These are phyloP conservation scores for Formica selysi DNA, from an alignment of 1,140 invertebrate species.

Conservation along the genomic window DNA sequence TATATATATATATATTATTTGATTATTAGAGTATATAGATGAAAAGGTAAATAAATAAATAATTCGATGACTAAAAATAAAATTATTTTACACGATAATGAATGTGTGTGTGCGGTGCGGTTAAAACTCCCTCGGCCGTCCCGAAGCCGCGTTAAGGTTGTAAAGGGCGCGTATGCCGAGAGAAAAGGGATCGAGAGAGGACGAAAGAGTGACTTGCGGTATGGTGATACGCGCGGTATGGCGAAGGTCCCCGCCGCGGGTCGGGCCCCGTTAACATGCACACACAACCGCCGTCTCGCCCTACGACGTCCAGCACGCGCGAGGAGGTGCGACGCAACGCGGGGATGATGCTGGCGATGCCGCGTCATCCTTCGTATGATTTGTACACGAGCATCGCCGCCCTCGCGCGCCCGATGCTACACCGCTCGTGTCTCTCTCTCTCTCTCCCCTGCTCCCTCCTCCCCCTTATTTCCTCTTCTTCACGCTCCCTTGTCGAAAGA, in stretches of 20 bases:
- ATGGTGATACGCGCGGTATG: conserved; percentile 79
- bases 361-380: conserved; percentile 84
- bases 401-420: conserved; percentile 73
- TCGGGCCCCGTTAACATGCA: conserved; percentile 73
- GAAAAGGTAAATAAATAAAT: too few relatives aligned
- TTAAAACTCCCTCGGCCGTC: conserved; percentile 33
- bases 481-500: conserved; percentile 34
- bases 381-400: conserved; percentile 84
- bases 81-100: not conserved
- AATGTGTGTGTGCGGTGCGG: not conserved
- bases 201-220: conserved; percentile 82
- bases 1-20: too few relatives aligned
- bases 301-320: conserved; percentile 58
- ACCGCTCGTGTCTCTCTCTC: conserved; percentile 39
- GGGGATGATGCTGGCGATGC: conserved; percentile 72
- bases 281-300: conserved; percentile 75
- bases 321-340: conserved; percentile 54
- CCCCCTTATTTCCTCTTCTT: not conserved
- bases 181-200: conserved; percentile 59
- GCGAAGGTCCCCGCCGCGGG: conserved; percentile 46
- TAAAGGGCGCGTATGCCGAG: conserved; percentile 22
- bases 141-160: conserved; percentile 16
- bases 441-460: conserved; percentile 41
- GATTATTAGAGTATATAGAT: too few relatives aligned
- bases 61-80: not conserved